Evolutionary conservation across 2,888 invertebrate genomes (phyloP).

Genomic region (Pyralis farinalis): DNA sequence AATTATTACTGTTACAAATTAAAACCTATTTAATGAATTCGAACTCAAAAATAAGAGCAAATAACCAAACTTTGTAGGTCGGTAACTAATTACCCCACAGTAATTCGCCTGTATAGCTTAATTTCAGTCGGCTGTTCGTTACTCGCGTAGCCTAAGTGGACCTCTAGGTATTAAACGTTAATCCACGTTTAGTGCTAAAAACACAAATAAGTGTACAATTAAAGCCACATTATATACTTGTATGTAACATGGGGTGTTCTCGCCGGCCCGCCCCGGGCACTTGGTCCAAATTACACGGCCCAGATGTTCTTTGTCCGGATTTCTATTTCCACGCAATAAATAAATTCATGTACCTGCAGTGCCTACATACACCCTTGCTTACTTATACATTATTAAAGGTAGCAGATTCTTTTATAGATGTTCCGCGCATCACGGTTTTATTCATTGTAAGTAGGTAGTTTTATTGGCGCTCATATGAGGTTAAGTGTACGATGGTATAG

Average conservation of each 20-base stretch:
- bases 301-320: slow-evolving; percentile 33
- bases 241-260: slow-evolving; percentile 10
- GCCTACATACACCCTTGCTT: not conserved
- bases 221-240: slow-evolving; percentile 17
- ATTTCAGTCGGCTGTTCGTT: slow-evolving; percentile 1
- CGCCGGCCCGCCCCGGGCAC: slow-evolving; percentile 26
- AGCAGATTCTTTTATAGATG: slow-evolving; percentile 1
- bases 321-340: slow-evolving; percentile 27
- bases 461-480: too few species aligned
- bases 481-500: too few species aligned
- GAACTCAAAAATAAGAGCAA: too few species aligned
- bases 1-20: too few species aligned
- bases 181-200: slow-evolving; percentile 14
- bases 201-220: slow-evolving; percentile 24
- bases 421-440: not conserved
- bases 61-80: too few species aligned
- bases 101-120: slow-evolving; percentile 4
- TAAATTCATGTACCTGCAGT: slow-evolving; percentile 18
- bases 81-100: not conserved
- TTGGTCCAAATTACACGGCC: slow-evolving; percentile 34
- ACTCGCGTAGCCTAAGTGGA: slow-evolving; percentile 1
- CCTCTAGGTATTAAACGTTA: slow-evolving; percentile 1
- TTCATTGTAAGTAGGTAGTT: too few species aligned
- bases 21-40: too few species aligned
- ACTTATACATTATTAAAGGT: slow-evolving; percentile 1